Percentiles rank a stretch among this genome's conserved stretches.
Evolutionary conservation across 2,888 invertebrate genomes (phyloP).

Genomic region (Trissoscelio sp.): DNA sequence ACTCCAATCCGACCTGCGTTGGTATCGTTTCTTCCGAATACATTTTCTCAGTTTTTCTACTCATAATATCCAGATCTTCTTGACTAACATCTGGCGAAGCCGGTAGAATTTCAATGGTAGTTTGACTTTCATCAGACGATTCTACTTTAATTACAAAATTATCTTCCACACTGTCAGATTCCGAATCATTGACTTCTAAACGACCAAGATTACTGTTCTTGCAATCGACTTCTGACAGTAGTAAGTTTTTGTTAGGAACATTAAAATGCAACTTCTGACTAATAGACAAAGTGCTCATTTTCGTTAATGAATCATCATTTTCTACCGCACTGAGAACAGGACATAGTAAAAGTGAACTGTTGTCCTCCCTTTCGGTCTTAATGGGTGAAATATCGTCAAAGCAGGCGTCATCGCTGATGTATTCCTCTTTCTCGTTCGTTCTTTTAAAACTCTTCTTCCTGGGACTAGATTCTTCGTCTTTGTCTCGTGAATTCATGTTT

Average conservation of each 20-base stretch:
- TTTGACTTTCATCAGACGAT: conserved; percentile 81
- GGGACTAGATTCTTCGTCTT: conserved; percentile 48
- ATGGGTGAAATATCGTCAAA: conserved; percentile 43
- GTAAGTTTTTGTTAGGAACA: conserved; percentile 9
- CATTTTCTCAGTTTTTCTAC: conserved; percentile 64
- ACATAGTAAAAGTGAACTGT: not conserved
- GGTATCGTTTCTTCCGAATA: conserved; percentile 77
- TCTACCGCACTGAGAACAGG: conserved; percentile 26
- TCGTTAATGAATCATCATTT: conserved; percentile 49
- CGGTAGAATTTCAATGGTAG: conserved; percentile 80
- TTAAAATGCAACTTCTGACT: conserved; percentile 30
- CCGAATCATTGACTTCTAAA: conserved; percentile 26
- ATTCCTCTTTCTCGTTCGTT: conserved; percentile 44
- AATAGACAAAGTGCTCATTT: conserved; percentile 49
- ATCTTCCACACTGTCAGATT: conserved; percentile 53
- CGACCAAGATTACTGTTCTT: not conserved
- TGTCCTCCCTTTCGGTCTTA: not conserved
- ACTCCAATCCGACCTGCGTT: conserved; percentile 79
- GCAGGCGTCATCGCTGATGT: conserved; percentile 56
- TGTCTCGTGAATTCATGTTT: conserved; percentile 71
- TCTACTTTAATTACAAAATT: conserved; percentile 79
- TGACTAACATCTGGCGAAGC: conserved; percentile 76
- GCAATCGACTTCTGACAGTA: not conserved
- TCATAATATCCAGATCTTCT: conserved; percentile 24
- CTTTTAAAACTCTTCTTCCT: conserved; percentile 14